Percentiles rank a stretch among this genome's conserved stretches.
Conservation (phyloP, 2,888 invertebrate genomes). For the Drosophila tanythrix region DNA sequence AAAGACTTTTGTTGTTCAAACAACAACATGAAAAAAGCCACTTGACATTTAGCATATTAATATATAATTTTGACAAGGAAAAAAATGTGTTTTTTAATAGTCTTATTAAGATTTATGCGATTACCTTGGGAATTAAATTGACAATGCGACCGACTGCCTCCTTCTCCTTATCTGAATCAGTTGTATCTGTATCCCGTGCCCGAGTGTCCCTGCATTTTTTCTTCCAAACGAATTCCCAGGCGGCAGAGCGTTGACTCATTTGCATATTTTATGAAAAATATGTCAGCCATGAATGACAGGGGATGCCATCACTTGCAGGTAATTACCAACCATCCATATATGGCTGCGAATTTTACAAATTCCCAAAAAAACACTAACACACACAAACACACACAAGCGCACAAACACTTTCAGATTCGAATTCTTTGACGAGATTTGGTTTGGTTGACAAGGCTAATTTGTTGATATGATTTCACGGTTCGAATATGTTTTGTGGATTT, state of each 20-base stretch:
- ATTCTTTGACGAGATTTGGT: slow-evolving; percentile 20
- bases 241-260: slow-evolving; percentile 36
- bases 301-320: slow-evolving; percentile 45
- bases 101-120: slow-evolving; percentile 61
- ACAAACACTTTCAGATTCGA: neutral
- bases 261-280: slow-evolving; percentile 52
- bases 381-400: neutral
- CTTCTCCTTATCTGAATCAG: slow-evolving; percentile 29
- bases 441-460: slow-evolving; percentile 54
- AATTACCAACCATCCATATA: slow-evolving; percentile 38
- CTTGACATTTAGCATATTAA: slow-evolving; percentile 54
- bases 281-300: slow-evolving; percentile 57
- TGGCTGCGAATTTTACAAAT: slow-evolving; percentile 3
- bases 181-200: slow-evolving; percentile 14
- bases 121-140: slow-evolving; percentile 73
- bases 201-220: slow-evolving; percentile 24
- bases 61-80: slow-evolving; percentile 22
- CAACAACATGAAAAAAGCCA: slow-evolving; percentile 55
- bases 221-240: slow-evolving; percentile 35
- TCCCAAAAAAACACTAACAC: slow-evolving; percentile 8
- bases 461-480: slow-evolving; percentile 63
- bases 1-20: slow-evolving; percentile 18
- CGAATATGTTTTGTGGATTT: slow-evolving; percentile 36
- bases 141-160: slow-evolving; percentile 40
- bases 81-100: slow-evolving; percentile 45